Conservation (phyloP, 2,113 vertebrate species). For the human region GRCh38 chr11:11739001-11739500, state of each 20-base stretch:
- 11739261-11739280: constrained; percentile 48
- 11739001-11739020: neutral
- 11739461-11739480: constrained; percentile 41
- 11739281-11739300: neutral
- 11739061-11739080: neutral
- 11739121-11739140: neutral
- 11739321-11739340: neutral
- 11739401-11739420: constrained; percentile 13
- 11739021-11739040: neutral
- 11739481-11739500: constrained; percentile 13
- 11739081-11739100: neutral
- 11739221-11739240: constrained; percentile 1
- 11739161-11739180: neutral
- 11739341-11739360: neutral
- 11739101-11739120: neutral
- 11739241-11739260: constrained; percentile 26
- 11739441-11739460: constrained; percentile 68
- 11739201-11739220: neutral
- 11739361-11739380: neutral
- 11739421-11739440: constrained; percentile 54
- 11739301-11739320: neutral
- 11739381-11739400: neutral
- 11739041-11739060: neutral
- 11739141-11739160: neutral
- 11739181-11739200: neutral